Conservation (phyloP, 2,888 invertebrate genomes). For the Magallana nippona region DNA sequence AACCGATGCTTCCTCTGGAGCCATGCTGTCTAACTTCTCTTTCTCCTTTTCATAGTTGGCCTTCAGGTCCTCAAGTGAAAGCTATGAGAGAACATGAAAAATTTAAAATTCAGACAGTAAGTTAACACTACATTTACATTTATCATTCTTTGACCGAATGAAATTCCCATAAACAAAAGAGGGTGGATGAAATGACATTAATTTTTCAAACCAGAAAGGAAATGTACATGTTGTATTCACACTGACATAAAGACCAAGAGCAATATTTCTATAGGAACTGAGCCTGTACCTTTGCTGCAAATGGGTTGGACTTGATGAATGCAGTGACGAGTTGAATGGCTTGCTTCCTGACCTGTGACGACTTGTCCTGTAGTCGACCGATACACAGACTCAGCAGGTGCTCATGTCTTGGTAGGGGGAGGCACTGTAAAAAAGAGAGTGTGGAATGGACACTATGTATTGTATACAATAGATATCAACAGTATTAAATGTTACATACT, state of each 20-base stretch:
- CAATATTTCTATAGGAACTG: neutral
- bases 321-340: constrained; percentile 89
- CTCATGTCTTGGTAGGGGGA: constrained; percentile 88
- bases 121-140: too few relatives aligned
- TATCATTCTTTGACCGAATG: too few relatives aligned
- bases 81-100: constrained; percentile 76
- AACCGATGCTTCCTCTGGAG: constrained; percentile 57
- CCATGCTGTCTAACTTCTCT: constrained; percentile 85
- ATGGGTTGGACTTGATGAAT: constrained; percentile 92
- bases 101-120: too few relatives aligned
- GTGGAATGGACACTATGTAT: too few relatives aligned
- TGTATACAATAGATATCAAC: neutral
- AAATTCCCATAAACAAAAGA: too few relatives aligned
- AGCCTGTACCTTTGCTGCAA: constrained; percentile 78
- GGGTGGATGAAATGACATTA: too few relatives aligned
- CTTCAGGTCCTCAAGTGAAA: constrained; percentile 83
- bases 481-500: too few relatives aligned
- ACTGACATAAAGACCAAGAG: neutral
- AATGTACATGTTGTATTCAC: too few relatives aligned
- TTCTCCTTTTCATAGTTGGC: constrained; percentile 84
- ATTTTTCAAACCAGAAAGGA: too few relatives aligned
- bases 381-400: constrained; percentile 85
- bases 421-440: constrained; percentile 60
- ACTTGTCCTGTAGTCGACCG: constrained; percentile 89
- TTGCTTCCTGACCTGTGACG: constrained; percentile 90